Evolutionary conservation across 2,797 vertebrate species (phyloP), one percentile per base, ranked within the genome.

Genomic region (Tiaroga cobitis): DNA sequence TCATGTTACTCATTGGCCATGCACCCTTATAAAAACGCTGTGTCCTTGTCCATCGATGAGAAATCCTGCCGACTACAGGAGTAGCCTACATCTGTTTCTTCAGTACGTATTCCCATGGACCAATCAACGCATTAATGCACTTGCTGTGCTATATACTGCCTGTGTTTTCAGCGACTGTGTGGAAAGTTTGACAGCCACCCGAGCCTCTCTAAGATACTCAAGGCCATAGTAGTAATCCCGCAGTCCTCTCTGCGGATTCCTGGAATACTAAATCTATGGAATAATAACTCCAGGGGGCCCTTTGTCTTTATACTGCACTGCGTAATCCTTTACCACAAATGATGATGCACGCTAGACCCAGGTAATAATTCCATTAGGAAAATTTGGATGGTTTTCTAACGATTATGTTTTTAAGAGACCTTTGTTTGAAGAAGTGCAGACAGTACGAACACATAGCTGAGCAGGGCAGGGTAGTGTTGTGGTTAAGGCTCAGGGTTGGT

Each of bases 221-320:
- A 88, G 87, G 87, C 85, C 85, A 73, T 78, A 56, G 77, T 72
- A 84, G 85, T 83, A 83, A 88, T 87, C 81, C 72, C 34, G 51
- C 43, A 85, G 82, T 86, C 56, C 75, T 78, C 83, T 87, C 81
- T 34, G 32, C 2, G 63, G 79, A 84, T 65, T 82, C 82, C n/a
- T 34, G 61, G 82, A 77, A 83, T 86, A 70, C 85, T 89, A 87
- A 89, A 90, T 90, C 86, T 89, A 88, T 90, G 82, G 87, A 87
- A 85, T 82, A 80, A 87, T 86, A 86, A 76, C 86, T 87, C 82
- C 41, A 83, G 81, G 65, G 83, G 81, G 56, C 51, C 15, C 13
- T 83, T 69, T 72, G 59, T 80, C 83, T 72, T 69, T 18, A 82
- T 84, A 83, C 68, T 72, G 59, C 54, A 39, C 61, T 67, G 46